Evolutionary conservation across 2,888 invertebrate genomes (phyloP).

Genomic region (Phoenoteleia sp.): DNA sequence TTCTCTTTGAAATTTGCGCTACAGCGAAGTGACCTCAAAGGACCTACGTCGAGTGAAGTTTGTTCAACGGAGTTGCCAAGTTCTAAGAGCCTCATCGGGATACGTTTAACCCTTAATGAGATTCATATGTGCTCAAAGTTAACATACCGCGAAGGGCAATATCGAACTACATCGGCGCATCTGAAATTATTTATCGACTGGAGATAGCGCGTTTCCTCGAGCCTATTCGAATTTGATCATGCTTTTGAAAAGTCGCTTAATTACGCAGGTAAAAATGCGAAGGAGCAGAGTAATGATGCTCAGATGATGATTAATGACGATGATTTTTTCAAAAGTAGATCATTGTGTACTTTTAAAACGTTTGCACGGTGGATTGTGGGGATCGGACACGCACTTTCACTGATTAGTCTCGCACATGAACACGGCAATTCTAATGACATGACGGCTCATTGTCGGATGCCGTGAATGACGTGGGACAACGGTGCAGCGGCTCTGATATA

Average conservation of each 20-base stretch:
- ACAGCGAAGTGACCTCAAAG: slow-evolving; percentile 55
- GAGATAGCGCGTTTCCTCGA: neutral
- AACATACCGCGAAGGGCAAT: neutral
- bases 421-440: slow-evolving; percentile 57
- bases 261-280: slow-evolving; percentile 15
- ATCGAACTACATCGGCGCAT: neutral
- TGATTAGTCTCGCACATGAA: slow-evolving; percentile 78
- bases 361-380: slow-evolving; percentile 32
- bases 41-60: slow-evolving; percentile 49
- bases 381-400: slow-evolving; percentile 76
- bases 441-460: slow-evolving; percentile 35
- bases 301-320: slow-evolving; percentile 44
- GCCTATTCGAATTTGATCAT: neutral
- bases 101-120: slow-evolving; percentile 13
- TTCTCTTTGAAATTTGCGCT: slow-evolving; percentile 62
- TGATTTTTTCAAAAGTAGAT: slow-evolving; percentile 24
- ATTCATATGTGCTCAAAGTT: slow-evolving; percentile 26
- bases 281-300: slow-evolving; percentile 15
- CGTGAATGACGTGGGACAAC: slow-evolving; percentile 29
- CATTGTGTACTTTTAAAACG: slow-evolving; percentile 35
- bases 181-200: neutral
- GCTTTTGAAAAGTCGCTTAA: slow-evolving; percentile 2
- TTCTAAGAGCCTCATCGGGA: slow-evolving; percentile 36
- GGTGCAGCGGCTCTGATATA: slow-evolving; percentile 25
- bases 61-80: slow-evolving; percentile 5